Percentiles rank a stretch among this genome's conserved stretches.
Evolutionary conservation across 1,140 invertebrate species (phyloP).

Genomic region (Heliconius congener): DNA sequence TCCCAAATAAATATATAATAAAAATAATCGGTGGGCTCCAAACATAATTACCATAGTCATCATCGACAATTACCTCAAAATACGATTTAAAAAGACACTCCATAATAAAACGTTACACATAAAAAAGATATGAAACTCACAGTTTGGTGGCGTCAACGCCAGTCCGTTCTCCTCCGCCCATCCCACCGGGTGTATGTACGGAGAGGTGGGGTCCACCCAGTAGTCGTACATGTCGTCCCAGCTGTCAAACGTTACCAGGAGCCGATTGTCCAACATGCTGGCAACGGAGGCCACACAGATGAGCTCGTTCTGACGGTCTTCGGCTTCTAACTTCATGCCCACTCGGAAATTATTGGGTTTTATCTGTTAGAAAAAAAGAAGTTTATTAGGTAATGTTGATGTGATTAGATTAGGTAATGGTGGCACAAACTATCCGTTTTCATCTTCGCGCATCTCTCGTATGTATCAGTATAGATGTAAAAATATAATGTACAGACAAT

Average conservation of each 20-base stretch:
- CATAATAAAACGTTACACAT: no score
- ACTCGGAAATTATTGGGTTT: conserved; percentile 90
- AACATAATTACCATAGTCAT: no score
- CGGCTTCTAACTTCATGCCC: conserved; percentile 97
- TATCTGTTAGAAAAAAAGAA: not conserved
- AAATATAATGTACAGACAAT: no score
- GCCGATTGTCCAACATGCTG: conserved; percentile 91
- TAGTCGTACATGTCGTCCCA: conserved; percentile 97
- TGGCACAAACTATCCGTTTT: no score
- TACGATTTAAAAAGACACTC: no score
- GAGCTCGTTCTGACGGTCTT: conserved; percentile 93
- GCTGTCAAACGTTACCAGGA: conserved; percentile 97
- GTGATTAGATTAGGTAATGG: not conserved
- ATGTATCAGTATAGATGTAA: no score
- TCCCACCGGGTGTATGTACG: conserved; percentile 96
- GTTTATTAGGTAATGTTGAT: not conserved
- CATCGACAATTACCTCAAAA: no score
- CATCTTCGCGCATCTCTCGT: no score
- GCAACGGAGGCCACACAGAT: conserved; percentile 95
- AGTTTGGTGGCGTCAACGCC: conserved; percentile 92
- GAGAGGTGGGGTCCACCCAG: conserved; percentile 94
- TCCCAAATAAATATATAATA: no score
- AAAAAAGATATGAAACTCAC: conserved; percentile 76
- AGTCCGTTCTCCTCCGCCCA: conserved; percentile 93
- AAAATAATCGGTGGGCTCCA: no score